Evolutionary conservation across 2,113 vertebrate species (phyloP).

Genomic region (Eudyptes chrysolophus): DNA sequence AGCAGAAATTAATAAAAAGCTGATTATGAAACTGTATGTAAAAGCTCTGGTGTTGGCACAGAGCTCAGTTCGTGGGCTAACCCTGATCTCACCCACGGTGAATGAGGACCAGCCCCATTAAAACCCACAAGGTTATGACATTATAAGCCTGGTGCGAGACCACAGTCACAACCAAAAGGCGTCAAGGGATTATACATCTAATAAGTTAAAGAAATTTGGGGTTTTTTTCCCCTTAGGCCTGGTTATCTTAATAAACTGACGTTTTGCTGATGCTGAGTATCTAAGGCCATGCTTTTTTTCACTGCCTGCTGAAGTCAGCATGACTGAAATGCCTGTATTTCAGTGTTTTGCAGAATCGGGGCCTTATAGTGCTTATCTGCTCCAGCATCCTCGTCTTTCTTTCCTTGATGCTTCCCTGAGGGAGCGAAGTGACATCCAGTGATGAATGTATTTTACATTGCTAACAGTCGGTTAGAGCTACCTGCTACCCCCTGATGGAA

Average conservation of each 20-base stretch:
- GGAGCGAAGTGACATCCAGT: neutral
- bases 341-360: neutral
- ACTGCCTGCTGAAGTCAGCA: neutral
- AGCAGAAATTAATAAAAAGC: conserved; percentile 7
- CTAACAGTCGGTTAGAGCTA: neutral
- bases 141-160: neutral
- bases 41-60: neutral
- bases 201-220: neutral
- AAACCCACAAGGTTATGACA: neutral
- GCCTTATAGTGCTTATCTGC: neutral
- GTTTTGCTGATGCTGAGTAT: conserved; percentile 26
- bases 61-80: neutral
- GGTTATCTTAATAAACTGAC: neutral
- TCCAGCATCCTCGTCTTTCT: neutral
- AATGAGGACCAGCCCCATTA: neutral
- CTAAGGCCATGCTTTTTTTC: neutral
- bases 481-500: neutral
- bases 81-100: neutral
- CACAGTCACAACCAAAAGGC: neutral
- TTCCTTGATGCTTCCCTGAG: neutral
- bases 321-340: neutral
- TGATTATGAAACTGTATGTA: neutral
- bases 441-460: conserved; percentile 5
- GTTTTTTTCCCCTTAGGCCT: neutral
- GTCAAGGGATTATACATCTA: neutral